These are phyloP conservation scores for Chloroceryle inda DNA, from an alignment of 2,797 vertebrate species.

Conservation along the genomic window DNA sequence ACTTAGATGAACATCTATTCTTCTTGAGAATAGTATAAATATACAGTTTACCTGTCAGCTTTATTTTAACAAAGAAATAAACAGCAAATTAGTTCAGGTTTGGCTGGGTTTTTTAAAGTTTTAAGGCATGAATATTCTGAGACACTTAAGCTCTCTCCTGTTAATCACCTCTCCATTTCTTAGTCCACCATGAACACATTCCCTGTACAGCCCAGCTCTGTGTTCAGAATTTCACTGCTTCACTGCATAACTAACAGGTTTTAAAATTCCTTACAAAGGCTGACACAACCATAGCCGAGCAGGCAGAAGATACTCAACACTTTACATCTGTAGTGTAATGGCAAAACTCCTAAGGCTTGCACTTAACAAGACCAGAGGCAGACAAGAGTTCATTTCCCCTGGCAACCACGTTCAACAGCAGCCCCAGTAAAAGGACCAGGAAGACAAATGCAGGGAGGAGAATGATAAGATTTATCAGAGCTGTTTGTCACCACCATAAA, in stretches of 20 bases:
- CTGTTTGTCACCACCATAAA: background rate
- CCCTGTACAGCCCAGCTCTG: background rate
- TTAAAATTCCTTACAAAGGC: background rate
- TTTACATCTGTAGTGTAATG: background rate
- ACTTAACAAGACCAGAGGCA: background rate
- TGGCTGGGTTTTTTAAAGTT: background rate
- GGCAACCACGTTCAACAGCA: accelerated
- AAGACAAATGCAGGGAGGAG: background rate
- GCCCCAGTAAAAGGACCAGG: background rate
- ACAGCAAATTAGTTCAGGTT: background rate
- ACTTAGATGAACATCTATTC: background rate
- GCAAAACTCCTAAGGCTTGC: background rate
- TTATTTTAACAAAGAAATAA: background rate
- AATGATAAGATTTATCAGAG: background rate
- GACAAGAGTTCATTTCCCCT: background rate
- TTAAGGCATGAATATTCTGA: background rate
- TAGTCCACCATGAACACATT: background rate
- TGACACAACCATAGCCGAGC: background rate
- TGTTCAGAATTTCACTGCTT: background rate
- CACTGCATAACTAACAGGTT: background rate
- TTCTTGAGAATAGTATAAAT: background rate
- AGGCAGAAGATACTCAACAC: background rate
- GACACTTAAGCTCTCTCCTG: background rate
- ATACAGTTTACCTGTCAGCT: background rate
- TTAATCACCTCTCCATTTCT: background rate